Evolutionary conservation across 2,888 invertebrate genomes (phyloP), one percentile per base, ranked within the genome.

Genomic region (Chaetogeoica ovagalla): DNA sequence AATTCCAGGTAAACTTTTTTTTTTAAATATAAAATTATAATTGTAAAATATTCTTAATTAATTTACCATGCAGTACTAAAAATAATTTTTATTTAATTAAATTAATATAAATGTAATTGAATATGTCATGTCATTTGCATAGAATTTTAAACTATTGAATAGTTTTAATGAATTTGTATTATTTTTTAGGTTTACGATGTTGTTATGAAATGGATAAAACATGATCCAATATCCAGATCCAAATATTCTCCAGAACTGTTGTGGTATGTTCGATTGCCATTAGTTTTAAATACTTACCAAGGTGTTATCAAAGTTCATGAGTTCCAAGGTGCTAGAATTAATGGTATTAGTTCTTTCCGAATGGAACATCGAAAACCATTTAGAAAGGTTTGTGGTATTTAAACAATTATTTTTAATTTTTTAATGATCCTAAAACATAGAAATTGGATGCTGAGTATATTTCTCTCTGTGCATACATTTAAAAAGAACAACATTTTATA

Each of bases 211-310:
- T 76, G 75, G 75, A 59, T 76, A 76, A 76, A 76, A 59, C 48
- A 76, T 68, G 66, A 68, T 59, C 68, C 75, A n/a, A 9, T 5
- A n/a, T 30, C 43, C 1, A 66, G 75, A 68, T 59, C 66, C 0
- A 66, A 76, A 48, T 76, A 76, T 60, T 68, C 66, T 0, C 43
- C 75, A 48, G 75, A 76, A 48, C 57, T 76, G 48, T 59, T 76
- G 48, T 76, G 75, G 75, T 76, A 68, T 59, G 75, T 76, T 30
- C 75, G 75, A 4, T 68, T 76, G 3, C 75, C 75, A 66, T 68
- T 76, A 48, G 75, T 76, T 43, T 11, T 76, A 21, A 76, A 76
- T 68, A 76, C 75, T 48, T 76, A 76, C n/a, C 75, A 76, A 76
- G 75, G 75, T 48, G n/a, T 76, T 13, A 68, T 59, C 15, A 68